A percentile compares a stretch with the other conserved stretches of the same genome.
phyloP scores from a whole-genome alignment of 2,113 vertebrate genomes.

The Acrocephalus arundinaceus region DNA sequence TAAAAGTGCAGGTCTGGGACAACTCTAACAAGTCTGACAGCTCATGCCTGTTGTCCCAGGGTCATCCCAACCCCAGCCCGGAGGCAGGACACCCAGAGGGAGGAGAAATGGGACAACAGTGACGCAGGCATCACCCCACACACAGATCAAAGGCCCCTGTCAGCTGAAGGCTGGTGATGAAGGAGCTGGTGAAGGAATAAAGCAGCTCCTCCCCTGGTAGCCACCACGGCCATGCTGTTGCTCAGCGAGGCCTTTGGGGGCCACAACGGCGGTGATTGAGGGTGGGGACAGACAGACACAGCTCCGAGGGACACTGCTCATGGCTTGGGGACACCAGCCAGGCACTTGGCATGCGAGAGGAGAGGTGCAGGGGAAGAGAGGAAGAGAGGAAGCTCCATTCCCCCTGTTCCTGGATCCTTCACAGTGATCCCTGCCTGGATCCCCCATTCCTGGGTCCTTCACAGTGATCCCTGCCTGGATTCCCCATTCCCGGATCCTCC shows the following conservation, averaged over 20 bases:
- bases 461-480: too few relatives aligned
- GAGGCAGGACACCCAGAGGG: not conserved
- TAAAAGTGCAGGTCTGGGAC: not conserved
- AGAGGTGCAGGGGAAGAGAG: not conserved
- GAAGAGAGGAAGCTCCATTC: not conserved
- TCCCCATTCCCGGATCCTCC: not conserved
- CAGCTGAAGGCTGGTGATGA: not conserved
- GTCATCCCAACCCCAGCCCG: fast-evolving
- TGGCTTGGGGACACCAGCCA: not conserved
- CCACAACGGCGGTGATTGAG: fast-evolving
- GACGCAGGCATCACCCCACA: fast-evolving
- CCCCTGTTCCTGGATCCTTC: fast-evolving
- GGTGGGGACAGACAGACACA: not conserved
- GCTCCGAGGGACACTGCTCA: not conserved
- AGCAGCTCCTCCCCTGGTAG: not conserved
- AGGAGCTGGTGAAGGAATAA: not conserved
- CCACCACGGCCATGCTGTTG: fast-evolving
- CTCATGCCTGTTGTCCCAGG: not conserved
- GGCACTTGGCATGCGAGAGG: not conserved
- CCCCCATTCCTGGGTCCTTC: fast-evolving
- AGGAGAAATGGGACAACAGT: not conserved
- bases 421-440: not conserved
- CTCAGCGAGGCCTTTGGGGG: not conserved
- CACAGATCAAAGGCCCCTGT: fast-evolving
- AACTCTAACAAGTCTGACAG: not conserved